Evolutionary conservation across 2,888 invertebrate species (phyloP).

Genomic region (Teleiodes luculella): DNA sequence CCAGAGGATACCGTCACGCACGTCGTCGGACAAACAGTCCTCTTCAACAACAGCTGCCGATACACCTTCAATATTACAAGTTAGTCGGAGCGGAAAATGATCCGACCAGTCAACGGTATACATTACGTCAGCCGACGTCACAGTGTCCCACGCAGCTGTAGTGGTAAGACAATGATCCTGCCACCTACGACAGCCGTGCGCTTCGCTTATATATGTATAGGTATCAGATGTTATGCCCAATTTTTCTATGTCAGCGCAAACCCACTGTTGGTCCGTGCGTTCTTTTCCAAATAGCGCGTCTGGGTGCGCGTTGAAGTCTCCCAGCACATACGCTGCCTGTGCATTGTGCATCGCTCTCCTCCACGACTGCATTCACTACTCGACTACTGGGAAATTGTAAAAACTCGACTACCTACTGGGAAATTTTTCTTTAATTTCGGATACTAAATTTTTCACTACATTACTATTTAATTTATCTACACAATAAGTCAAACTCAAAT

Average conservation of each 20-base stretch:
- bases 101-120: background rate
- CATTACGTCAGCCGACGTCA: background rate
- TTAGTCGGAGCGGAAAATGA: background rate
- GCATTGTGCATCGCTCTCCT: too few relatives aligned
- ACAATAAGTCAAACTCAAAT: too few relatives aligned
- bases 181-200: background rate
- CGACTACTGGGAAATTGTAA: too few relatives aligned
- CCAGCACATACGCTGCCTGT: too few relatives aligned
- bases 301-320: too few relatives aligned
- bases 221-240: background rate
- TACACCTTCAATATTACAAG: background rate
- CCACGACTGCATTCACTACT: background rate
- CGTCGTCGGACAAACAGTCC: background rate
- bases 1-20: too few relatives aligned
- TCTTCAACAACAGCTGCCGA: background rate
- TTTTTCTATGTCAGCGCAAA: background rate
- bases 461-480: too few relatives aligned
- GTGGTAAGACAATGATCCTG: background rate
- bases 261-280: background rate
- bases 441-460: too few relatives aligned
- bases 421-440: too few relatives aligned
- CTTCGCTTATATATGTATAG: background rate
- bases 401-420: too few relatives aligned
- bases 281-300: background rate
- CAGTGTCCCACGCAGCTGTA: background rate